Percentiles rank a stretch among this genome's conserved stretches.
phyloP scores from a whole-genome alignment of 1,140 invertebrate genomes.

The Drosophila subobscura region DNA sequence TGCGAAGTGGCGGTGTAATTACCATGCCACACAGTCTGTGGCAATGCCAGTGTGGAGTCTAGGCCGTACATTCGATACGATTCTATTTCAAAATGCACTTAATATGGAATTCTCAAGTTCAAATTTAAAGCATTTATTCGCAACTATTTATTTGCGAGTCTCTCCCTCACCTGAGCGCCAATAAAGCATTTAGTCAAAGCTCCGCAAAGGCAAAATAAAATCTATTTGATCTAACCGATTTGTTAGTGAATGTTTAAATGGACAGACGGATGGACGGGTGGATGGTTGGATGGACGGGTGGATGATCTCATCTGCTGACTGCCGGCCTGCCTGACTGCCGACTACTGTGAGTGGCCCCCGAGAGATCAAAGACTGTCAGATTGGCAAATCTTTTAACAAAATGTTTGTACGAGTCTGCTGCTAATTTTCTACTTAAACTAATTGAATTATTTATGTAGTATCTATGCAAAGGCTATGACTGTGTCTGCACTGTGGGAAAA shows the following conservation, averaged over 20 bases:
- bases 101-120: constrained; percentile 79
- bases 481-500: constrained; percentile 21
- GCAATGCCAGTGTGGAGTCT: too few species aligned
- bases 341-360: constrained; percentile 25
- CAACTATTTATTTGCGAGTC: constrained; percentile 3
- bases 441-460: constrained; percentile 52
- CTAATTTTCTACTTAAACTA: constrained; percentile 56
- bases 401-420: constrained; percentile 17
- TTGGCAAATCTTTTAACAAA: constrained; percentile 55
- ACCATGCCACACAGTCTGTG: constrained; percentile 54
- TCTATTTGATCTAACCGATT: constrained; percentile 55
- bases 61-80: constrained; percentile 21
- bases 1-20: constrained; percentile 60
- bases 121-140: constrained; percentile 17
- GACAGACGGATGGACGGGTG: too few species aligned
- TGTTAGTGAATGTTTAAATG: background rate
- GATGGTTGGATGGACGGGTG: background rate
- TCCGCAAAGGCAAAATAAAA: constrained; percentile 15
- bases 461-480: constrained; percentile 4
- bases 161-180: constrained; percentile 36
- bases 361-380: constrained; percentile 57
- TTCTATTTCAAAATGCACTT: constrained; percentile 77
- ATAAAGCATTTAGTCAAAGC: constrained; percentile 40
- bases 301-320: constrained; percentile 54
- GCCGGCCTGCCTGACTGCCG: too few species aligned